A percentile compares a stretch with the other conserved stretches of the same genome.
Conservation (phyloP, 2,888 invertebrate species). For the Orthonevra nobilis region DNA sequence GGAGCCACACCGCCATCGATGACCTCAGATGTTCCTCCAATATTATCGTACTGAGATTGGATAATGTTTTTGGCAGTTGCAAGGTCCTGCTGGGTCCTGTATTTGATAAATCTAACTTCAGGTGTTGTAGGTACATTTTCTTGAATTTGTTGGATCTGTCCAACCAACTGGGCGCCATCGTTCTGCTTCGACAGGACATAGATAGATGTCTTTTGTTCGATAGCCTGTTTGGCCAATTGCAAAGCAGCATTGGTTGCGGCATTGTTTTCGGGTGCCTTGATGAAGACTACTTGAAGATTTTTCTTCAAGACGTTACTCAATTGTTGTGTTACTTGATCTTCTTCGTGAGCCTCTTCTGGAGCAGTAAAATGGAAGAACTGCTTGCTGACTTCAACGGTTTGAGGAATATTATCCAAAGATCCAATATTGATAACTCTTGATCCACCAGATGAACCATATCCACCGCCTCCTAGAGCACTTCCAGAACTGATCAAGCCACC, state of each 20-base stretch:
- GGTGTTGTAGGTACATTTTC: conserved; percentile 69
- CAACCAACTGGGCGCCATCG: conserved; percentile 75
- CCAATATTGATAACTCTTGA: conserved; percentile 53
- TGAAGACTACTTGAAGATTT: conserved; percentile 77
- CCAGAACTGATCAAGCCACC: conserved; percentile 73
- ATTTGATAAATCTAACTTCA: conserved; percentile 72
- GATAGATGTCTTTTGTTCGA: conserved; percentile 78
- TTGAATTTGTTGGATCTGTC: conserved; percentile 71
- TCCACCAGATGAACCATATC: conserved; percentile 18
- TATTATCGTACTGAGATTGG: conserved; percentile 70
- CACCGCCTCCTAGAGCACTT: conserved; percentile 9
- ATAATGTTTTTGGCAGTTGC: conserved; percentile 66
- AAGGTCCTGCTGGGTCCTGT: conserved; percentile 72
- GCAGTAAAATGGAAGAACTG: conserved; percentile 76
- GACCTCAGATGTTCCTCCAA: conserved; percentile 66
- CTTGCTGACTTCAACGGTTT: conserved; percentile 69
- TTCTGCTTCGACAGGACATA: conserved; percentile 78
- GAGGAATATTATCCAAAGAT: conserved; percentile 36
- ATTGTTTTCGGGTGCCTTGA: conserved; percentile 78
- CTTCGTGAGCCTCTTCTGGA: conserved; percentile 72
- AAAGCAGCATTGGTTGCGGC: conserved; percentile 76
- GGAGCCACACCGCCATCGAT: conserved; percentile 72
- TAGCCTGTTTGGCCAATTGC: conserved; percentile 76
- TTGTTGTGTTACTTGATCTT: conserved; percentile 64
- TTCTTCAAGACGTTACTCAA: conserved; percentile 72